Evolutionary conservation across 1,140 invertebrate species (phyloP), one percentile per base, ranked within the genome.

Genomic region (Leptopilina boulardi): DNA sequence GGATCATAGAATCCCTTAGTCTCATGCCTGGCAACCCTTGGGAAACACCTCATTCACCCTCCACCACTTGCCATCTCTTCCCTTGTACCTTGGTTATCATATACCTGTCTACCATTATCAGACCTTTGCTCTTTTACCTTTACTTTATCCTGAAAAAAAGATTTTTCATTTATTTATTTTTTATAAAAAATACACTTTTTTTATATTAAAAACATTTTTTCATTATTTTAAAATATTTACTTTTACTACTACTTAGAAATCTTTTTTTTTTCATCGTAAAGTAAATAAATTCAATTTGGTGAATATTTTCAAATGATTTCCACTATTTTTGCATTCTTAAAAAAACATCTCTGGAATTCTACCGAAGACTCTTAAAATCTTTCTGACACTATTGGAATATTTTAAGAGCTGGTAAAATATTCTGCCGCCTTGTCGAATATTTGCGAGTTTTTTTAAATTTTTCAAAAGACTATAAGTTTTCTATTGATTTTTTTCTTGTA

Each of bases 1-100:
- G 59, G 59, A 66, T 66, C 59, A 66, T 11, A 8, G 59, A 66
- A 66, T 66, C 23, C 59, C 59, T 66, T 30, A 66, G 59, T 66
- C 23, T 66, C 59, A 66, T 38, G 13, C 11, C 26, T 66, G 59
- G 13, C 59, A 66, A 30, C 59, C 59, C 59, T 34, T 34, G 59
- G 59, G 23, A 66, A 66, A 34, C 26, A 13, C n/a, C 59, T 5
- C 56, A 23, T 34, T 34, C 30, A 34, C 30, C 5, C 34, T 9
- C 34, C 5, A 38, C 34, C 34, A 4, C 34, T n/a, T n/a, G n/a
- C n/a, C n/a, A n/a, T n/a, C 34, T 8, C 34, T 9, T 38, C 34
- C 0, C 59, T 15, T n/a, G 15, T 30, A 3, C 26, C 23, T 34
- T 23, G 23, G 26, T 66, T 66, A 66, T 66, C 59, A 30, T 66